These are phyloP conservation scores for Nautilus pompilius DNA, from an alignment of 1,140 invertebrate species.

Conservation along the genomic window DNA sequence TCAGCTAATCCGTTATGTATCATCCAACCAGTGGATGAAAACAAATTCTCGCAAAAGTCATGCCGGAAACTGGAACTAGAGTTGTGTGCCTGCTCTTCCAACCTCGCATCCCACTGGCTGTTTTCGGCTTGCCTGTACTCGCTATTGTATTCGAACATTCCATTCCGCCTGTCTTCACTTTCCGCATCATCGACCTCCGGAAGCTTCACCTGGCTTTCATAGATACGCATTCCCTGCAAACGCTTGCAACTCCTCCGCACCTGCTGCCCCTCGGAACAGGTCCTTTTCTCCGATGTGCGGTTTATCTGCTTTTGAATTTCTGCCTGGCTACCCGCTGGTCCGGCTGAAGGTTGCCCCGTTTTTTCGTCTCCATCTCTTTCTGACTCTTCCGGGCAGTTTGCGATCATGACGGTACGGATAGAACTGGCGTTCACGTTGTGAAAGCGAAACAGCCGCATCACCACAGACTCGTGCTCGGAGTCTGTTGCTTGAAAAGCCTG, in stretches of 20 bases:
- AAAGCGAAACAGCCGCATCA: constrained; percentile 74
- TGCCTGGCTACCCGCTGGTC: not conserved
- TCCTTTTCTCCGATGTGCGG: not conserved
- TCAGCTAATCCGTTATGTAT: too few species aligned
- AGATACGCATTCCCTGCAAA: constrained; percentile 24
- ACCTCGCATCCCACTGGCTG: too few species aligned
- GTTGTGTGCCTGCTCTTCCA: too few species aligned
- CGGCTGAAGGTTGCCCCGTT: constrained; percentile 10
- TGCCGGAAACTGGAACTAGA: too few species aligned
- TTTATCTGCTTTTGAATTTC: constrained; percentile 5
- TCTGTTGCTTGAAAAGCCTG: constrained; percentile 59
- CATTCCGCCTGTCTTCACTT: constrained; percentile 16
- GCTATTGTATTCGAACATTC: constrained; percentile 28
- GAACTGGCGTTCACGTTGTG: constrained; percentile 81
- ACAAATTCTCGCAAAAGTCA: too few species aligned
- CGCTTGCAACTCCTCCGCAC: not conserved
- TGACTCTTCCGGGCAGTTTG: constrained; percentile 61
- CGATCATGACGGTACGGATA: constrained; percentile 72
- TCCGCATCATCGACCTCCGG: constrained; percentile 24
- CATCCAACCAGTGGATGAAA: too few species aligned
- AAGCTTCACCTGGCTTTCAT: constrained; percentile 23
- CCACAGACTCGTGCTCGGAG: constrained; percentile 78
- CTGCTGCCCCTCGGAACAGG: not conserved
- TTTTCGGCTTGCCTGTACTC: constrained; percentile 31
- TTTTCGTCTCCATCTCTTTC: constrained; percentile 3